Evolutionary conservation across 2,113 vertebrate species (phyloP).

Genomic region (Brachyistius frenatus): DNA sequence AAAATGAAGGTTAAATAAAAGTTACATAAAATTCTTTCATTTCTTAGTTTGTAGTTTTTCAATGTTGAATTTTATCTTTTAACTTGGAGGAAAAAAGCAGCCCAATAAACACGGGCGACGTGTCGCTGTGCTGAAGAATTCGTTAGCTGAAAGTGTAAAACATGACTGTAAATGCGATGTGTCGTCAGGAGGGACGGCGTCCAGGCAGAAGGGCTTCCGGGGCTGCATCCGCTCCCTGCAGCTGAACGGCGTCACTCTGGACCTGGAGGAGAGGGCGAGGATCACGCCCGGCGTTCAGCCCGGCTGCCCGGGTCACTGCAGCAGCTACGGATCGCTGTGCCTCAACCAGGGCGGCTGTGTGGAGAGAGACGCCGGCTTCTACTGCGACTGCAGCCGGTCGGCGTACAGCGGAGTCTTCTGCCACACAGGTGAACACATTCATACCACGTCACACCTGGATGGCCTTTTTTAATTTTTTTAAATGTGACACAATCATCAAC

Average conservation of each 20-base stretch:
- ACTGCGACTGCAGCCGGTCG: conserved; percentile 90
- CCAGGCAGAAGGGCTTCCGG: conserved; percentile 93
- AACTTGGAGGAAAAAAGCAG: too few species aligned
- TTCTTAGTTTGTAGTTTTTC: too few species aligned
- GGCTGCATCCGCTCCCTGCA: conserved; percentile 93
- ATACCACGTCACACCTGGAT: too few species aligned
- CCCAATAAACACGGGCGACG: too few species aligned
- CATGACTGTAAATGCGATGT: background rate
- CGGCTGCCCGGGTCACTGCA: conserved; percentile 93
- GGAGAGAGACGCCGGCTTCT: conserved; percentile 89
- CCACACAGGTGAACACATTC: conserved; percentile 52
- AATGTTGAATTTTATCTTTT: too few species aligned
- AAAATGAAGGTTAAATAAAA: too few species aligned
- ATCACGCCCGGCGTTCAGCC: conserved; percentile 92
- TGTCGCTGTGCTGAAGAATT: too few species aligned
- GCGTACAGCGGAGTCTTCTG: conserved; percentile 91
- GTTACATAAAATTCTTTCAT: too few species aligned
- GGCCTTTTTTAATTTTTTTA: too few species aligned
- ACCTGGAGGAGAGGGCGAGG: conserved; percentile 91
- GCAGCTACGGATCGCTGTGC: conserved; percentile 94
- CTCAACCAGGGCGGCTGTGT: conserved; percentile 89
- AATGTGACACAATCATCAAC: too few species aligned
- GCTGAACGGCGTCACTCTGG: conserved; percentile 90
- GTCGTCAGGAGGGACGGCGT: conserved; percentile 91
- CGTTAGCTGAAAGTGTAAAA: background rate